Base-by-base conservation (phyloP, 2,113 vertebrate species). In the Amphilophus citrinellus region DNA sequence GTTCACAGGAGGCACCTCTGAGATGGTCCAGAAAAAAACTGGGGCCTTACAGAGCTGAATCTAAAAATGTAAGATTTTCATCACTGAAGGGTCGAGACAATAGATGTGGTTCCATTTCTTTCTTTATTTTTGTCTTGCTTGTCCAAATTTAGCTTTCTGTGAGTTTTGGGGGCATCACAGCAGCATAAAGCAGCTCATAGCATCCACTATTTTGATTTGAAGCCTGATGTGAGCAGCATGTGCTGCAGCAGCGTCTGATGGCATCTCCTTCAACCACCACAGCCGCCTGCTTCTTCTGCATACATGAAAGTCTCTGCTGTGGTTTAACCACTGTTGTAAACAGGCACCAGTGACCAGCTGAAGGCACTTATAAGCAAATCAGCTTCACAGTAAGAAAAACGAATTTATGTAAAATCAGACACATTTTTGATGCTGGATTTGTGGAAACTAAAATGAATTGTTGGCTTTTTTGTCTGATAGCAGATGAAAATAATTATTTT, bases 11-110 rank as follows among this genome's bases (percentile, higher is more conserved):
- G 13, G 44, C 44, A 6, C 44, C 13, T 42, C 11, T 42, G 62
- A 68, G 10, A 10, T 27, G 24, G 15, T 65, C 2, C 20, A 10
- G 6, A 27, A 10, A 44, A 44, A 24, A 24, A 44, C 17, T 24
- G 47, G 5, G 47, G 14, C 6, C 14, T 3, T 50, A 6, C 5
- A 15, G 0, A 3, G 17, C 50, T 53, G 50, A 53, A 7, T 1
- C 17, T 17, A 18, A 53, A 53, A 20, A 18, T 20, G 17, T 20
- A 20, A 6, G 18, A 1, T 20, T 56, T 56, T 20, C 17, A 3
- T 56, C 50, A 8, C 22, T 1, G 62, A 42, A 63, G 20, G 35
- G 10, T 63, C 37, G 35, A 39, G 35, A 63, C 20, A 39, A 63
- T 14, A 20, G 18, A 53, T 18, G 7, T 53, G 5, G 14, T 15